Evolutionary conservation across 2,888 invertebrate species (phyloP), one percentile per base, ranked within the genome.

Genomic region (Nebria salina): DNA sequence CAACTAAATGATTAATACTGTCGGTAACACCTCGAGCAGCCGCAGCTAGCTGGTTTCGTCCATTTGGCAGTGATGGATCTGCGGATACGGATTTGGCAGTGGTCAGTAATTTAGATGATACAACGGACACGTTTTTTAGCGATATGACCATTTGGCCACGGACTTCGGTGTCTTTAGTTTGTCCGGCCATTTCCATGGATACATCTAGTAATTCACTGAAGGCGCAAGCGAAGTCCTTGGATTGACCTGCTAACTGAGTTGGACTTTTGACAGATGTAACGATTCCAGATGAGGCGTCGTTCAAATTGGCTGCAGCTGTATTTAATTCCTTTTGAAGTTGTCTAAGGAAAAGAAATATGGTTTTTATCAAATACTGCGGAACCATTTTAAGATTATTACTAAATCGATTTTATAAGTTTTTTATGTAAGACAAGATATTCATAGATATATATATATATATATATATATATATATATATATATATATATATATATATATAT

Each of bases 1-100:
- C 95, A 2, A 98, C 95, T 83, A 98, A 90, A 85, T 95, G 93
- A 88, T 98, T 98, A 84, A 98, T 97, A 88, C 95, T 96, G 84
- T 98, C 98, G 0, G 97, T 98, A 72, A 98, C 97, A 8, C 95
- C 95, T 80, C 97, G 92, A 0, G 97, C 97, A 64, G 97, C 97
- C 8, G 95, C 94, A 3, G 96, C 94, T 54, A 98, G 90, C 84
- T 97, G 94, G 88, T 97, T 98, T 90, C 95, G 96, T 0, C 96
- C 95, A 87, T 97, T 97, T 0, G 97, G 97, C 74, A 97, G 94
- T 20, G 93, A 93, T 2, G 97, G 94, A 90, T 98, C 98, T 84
- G 96, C 95, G 8, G 97, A 95, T 82, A 97, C 94, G 0, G 95
- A 94, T 89, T 97, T 98, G 77, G 97, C 97, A 0, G 97, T 95